Base-by-base conservation (phyloP, 2,888 invertebrate species). In the Conops quadrifasciatus region DNA sequence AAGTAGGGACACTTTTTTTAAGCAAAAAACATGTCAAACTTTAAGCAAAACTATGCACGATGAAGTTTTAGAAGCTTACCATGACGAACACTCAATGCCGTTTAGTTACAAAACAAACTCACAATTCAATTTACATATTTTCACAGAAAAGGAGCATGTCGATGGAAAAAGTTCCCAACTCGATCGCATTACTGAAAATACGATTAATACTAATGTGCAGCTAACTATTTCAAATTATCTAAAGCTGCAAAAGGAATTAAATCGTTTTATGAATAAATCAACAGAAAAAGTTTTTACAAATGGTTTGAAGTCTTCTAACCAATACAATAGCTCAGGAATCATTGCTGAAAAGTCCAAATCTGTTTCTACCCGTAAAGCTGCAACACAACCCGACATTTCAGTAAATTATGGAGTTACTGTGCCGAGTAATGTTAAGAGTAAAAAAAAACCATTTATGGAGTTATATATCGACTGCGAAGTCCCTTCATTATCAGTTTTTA, bases 81-180 rank as follows among this genome's bases (percentile, higher is more conserved):
- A 91, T 72, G 95, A 96, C 83, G 95, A 95, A 80, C 94, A 95
- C 81, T 95, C 95, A 0, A 92, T 91, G 19, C 95, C 96, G 0
- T 96, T 96, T 82, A 90, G 93, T 16, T 95, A 93, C 87, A 93
- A 93, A 85, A 94, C 95, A 0, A 91, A 89, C 78, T 94, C 94
- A 71, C 94, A 94, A 83, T 88, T 93, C 71, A 91, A 94, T 86
- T 86, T 94, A 26, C 72, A 75, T 53, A n/a, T 72, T 64, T 73
- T 73, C n/a, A 26, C 43, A 7, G 47, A 47, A 1, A 45, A 67
- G 2, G 67, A 59, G 26, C 5, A 47, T 45, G 26, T 16, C 4
- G 49, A 64, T 58, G 45, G 24, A 19, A 28, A 16, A 67, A 70
- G 53, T 5, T 21, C 15, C 5, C 30, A 9, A n/a, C n/a, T n/a